Percentiles rank a stretch among this genome's conserved stretches.
Evolutionary conservation across 2,113 vertebrate genomes (phyloP).

Genomic region (Coryphaenoides rupestris): DNA sequence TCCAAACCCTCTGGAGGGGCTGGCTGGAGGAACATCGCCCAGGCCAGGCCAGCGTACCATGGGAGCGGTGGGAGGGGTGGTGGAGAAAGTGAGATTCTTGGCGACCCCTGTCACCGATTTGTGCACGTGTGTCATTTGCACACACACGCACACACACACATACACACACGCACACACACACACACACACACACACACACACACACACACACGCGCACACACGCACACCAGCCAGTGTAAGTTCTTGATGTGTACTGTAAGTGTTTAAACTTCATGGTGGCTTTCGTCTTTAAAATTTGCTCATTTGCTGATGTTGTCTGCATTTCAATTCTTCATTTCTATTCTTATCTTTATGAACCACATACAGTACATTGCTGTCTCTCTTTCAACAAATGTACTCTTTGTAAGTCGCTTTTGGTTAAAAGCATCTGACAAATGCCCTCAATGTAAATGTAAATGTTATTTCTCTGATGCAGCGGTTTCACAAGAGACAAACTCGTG

Average conservation of each 20-base stretch:
- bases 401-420: too few species aligned
- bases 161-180: conserved; percentile 11
- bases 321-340: too few species aligned
- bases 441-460: too few species aligned
- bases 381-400: too few species aligned
- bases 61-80: conserved; percentile 12
- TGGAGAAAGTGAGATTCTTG: neutral
- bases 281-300: too few species aligned
- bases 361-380: too few species aligned
- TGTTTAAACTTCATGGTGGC: too few species aligned
- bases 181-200: conserved; percentile 22
- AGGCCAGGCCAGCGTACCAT: conserved; percentile 5
- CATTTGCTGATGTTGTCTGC: too few species aligned
- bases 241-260: conserved; percentile 39
- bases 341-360: too few species aligned
- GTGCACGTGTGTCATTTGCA: neutral
- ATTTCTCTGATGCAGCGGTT: too few species aligned
- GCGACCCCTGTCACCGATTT: neutral
- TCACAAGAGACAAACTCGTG: too few species aligned
- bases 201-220: neutral
- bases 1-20: conserved; percentile 14
- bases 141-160: neutral
- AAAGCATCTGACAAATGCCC: too few species aligned
- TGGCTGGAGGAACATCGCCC: neutral
- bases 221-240: conserved; percentile 31